Evolutionary conservation across 2,888 invertebrate species (phyloP).

Genomic region (Drosophila longiperda): DNA sequence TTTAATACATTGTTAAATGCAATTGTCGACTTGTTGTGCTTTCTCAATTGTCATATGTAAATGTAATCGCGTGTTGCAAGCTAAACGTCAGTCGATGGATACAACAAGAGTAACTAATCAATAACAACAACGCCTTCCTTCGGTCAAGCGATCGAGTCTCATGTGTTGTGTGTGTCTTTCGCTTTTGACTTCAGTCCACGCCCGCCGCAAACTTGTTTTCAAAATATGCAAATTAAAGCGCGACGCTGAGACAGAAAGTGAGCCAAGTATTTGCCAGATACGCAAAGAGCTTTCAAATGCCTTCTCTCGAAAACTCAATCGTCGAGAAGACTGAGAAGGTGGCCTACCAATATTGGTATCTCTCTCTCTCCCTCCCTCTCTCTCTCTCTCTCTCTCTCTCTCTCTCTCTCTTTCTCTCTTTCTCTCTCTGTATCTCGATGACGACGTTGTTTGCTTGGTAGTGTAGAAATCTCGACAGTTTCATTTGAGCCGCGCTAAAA

Average conservation of each 20-base stretch:
- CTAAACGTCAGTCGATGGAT: slow-evolving; percentile 51
- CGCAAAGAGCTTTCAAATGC: slow-evolving; percentile 63
- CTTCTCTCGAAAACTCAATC: slow-evolving; percentile 72
- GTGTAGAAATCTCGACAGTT: slow-evolving; percentile 79
- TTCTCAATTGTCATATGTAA: slow-evolving; percentile 34
- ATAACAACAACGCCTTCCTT: slow-evolving; percentile 42
- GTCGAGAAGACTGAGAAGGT: slow-evolving; percentile 40
- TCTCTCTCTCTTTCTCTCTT: neutral
- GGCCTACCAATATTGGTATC: slow-evolving; percentile 54
- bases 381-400: slow-evolving; percentile 23
- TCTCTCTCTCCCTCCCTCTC: slow-evolving; percentile 25
- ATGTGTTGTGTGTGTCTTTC: slow-evolving; percentile 30
- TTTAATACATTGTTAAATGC: slow-evolving; percentile 46
- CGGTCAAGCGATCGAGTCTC: slow-evolving; percentile 57
- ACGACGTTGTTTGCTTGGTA: slow-evolving; percentile 54
- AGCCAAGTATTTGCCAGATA: slow-evolving; percentile 53
- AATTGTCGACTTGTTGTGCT: slow-evolving; percentile 34
- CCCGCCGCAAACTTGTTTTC: slow-evolving; percentile 66
- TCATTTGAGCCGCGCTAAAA: slow-evolving; percentile 84
- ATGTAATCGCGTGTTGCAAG: slow-evolving; percentile 62
- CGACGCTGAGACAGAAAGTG: slow-evolving; percentile 44
- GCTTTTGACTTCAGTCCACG: slow-evolving; percentile 58
- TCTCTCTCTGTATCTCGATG: slow-evolving; percentile 32
- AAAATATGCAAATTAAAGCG: slow-evolving; percentile 75
- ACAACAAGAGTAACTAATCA: slow-evolving; percentile 27